Conservation (phyloP, 1,140 invertebrate genomes). For the Leptonema lineaticorne region DNA sequence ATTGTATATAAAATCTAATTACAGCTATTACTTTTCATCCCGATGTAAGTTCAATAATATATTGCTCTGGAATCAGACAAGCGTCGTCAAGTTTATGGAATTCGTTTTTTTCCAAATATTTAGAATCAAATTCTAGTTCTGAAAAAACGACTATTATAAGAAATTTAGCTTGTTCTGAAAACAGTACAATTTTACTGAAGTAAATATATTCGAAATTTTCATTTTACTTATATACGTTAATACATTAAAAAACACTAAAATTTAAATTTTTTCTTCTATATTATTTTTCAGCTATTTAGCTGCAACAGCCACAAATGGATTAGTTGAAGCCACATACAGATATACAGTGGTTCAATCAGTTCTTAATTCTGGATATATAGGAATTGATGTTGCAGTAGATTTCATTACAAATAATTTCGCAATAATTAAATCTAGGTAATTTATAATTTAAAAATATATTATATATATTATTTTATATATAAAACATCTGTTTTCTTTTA, state of each 20-base stretch:
- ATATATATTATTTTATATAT: no score
- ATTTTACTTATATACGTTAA: no score
- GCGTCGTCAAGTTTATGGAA: conserved; percentile 48
- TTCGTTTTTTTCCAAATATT: neutral
- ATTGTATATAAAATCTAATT: no score
- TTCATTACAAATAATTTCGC: conserved; percentile 50
- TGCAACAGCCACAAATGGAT: neutral
- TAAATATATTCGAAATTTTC: no score
- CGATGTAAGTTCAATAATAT: neutral
- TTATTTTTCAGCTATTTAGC: conserved; percentile 10
- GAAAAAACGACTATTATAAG: neutral
- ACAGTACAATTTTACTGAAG: neutral
- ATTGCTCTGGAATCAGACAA: neutral
- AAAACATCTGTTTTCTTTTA: neutral
- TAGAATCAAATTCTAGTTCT: neutral
- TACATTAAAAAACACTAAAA: no score
- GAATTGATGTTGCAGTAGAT: conserved; percentile 47
- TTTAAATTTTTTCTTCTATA: no score
- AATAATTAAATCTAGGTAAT: conserved; percentile 47
- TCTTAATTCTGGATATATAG: conserved; percentile 48
- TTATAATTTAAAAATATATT: no score
- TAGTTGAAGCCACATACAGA: neutral
- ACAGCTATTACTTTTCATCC: conserved; percentile 45
- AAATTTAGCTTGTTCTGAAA: conserved; percentile 4
- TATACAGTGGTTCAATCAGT: conserved; percentile 46